A percentile compares a stretch with the other conserved stretches of the same genome.
Conservation (phyloP, 2,113 vertebrate species). For the Phocoena phocoena region DNA sequence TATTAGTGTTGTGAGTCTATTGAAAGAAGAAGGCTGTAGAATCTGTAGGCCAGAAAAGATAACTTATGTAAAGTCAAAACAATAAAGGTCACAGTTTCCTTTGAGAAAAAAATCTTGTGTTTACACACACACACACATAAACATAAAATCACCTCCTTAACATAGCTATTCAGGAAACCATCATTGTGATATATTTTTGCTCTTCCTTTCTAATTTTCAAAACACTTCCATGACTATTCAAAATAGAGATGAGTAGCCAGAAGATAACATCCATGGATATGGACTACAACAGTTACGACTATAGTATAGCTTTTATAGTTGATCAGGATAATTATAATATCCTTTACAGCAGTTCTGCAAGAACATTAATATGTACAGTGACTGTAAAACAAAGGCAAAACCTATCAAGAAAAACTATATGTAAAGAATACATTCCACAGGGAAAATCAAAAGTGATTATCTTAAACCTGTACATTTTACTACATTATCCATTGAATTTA, state of each 20-base stretch:
- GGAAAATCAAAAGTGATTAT: not conserved
- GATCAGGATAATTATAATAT: not conserved
- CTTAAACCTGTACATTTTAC: not conserved
- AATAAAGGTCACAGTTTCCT: not conserved
- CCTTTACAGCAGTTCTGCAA: not conserved
- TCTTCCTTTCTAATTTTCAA: constrained; percentile 39
- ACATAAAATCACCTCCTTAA: not conserved
- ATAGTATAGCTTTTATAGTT: not conserved
- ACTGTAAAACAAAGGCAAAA: not conserved
- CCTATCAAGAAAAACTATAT: not conserved
- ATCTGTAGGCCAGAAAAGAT: not conserved
- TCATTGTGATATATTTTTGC: not conserved
- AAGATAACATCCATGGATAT: not conserved
- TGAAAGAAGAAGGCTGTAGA: not conserved
- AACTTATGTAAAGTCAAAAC: not conserved
- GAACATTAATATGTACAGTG: not conserved
- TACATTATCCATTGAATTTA: not conserved
- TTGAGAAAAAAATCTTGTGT: not conserved
- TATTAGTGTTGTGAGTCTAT: not conserved
- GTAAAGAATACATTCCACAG: not conserved
- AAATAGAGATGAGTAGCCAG: constrained; percentile 18
- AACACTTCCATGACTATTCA: not conserved
- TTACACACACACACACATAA: not conserved
- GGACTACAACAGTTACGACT: not conserved
- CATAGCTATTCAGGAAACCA: constrained; percentile 34